These are phyloP conservation scores for Leptobrachium leishanense DNA, from an alignment of 2,113 vertebrate genomes.

Conservation along the genomic window DNA sequence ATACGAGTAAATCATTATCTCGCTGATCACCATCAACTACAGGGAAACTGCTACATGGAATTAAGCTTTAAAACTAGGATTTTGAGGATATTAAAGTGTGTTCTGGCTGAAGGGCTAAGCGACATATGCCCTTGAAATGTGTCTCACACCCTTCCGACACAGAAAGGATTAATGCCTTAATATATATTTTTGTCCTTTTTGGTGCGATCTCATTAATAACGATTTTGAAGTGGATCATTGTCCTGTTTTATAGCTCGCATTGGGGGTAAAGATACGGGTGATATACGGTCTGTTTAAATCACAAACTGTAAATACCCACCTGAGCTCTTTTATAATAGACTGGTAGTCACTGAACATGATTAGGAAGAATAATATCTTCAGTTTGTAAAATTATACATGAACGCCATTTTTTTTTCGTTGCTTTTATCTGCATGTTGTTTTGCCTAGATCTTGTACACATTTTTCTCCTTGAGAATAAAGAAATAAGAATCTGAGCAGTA, in stretches of 20 bases:
- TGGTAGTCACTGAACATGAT: too few relatives aligned
- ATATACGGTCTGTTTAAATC: too few relatives aligned
- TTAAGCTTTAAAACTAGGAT: neutral
- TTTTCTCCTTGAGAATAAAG: neutral
- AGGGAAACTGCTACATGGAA: neutral
- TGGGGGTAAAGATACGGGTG: too few relatives aligned
- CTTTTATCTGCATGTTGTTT: neutral
- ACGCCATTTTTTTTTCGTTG: neutral
- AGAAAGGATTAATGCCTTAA: neutral
- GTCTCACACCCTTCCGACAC: neutral
- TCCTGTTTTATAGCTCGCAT: too few relatives aligned
- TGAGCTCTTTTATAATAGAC: too few relatives aligned
- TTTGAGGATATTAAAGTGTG: neutral
- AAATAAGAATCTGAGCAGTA: neutral
- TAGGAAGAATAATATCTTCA: neutral
- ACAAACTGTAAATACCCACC: too few relatives aligned
- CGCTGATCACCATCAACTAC: slow-evolving; percentile 9
- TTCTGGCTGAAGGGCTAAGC: neutral
- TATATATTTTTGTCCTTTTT: neutral
- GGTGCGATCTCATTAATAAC: neutral
- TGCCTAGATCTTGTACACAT: neutral
- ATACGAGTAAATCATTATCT: slow-evolving; percentile 35
- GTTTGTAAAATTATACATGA: neutral
- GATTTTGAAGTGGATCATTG: too few relatives aligned
- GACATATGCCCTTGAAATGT: neutral